phyloP scores from a whole-genome alignment of 2,797 vertebrate genomes.

The Phalloptychus januarius region DNA sequence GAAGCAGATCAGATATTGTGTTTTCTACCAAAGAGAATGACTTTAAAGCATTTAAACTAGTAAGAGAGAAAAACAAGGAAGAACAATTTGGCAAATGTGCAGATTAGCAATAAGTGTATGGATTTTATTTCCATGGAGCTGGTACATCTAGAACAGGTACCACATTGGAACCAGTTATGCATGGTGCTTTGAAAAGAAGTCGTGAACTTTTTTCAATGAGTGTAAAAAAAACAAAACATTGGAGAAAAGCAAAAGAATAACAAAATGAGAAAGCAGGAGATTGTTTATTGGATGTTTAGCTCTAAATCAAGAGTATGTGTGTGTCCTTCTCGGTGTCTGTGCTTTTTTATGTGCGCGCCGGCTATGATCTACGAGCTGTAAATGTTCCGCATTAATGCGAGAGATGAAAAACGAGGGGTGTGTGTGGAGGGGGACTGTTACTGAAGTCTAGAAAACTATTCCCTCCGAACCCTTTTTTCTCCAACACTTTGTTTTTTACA shows the following conservation, averaged over 20 bases:
- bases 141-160: not conserved
- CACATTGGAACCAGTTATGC: not conserved
- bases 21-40: not conserved
- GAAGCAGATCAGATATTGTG: not conserved
- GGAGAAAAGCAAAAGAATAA: not conserved
- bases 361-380: slow-evolving; percentile 33
- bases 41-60: not conserved
- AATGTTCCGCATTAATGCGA: slow-evolving; percentile 61
- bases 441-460: slow-evolving; percentile 40
- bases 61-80: not conserved
- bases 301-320: slow-evolving; percentile 8
- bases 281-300: not conserved
- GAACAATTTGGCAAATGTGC: not conserved
- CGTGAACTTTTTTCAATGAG: not conserved
- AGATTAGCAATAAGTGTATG: not conserved
- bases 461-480: slow-evolving; percentile 50
- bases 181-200: not conserved
- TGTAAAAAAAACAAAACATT: not conserved
- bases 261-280: not conserved
- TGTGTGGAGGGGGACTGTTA: not conserved
- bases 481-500: slow-evolving; percentile 73
- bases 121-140: not conserved
- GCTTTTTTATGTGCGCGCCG: slow-evolving; percentile 35
- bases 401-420: slow-evolving; percentile 20
- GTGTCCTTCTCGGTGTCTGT: slow-evolving; percentile 5